These are phyloP conservation scores for Penaeus indicus DNA, from an alignment of 1,140 invertebrate species.

Conservation along the genomic window DNA sequence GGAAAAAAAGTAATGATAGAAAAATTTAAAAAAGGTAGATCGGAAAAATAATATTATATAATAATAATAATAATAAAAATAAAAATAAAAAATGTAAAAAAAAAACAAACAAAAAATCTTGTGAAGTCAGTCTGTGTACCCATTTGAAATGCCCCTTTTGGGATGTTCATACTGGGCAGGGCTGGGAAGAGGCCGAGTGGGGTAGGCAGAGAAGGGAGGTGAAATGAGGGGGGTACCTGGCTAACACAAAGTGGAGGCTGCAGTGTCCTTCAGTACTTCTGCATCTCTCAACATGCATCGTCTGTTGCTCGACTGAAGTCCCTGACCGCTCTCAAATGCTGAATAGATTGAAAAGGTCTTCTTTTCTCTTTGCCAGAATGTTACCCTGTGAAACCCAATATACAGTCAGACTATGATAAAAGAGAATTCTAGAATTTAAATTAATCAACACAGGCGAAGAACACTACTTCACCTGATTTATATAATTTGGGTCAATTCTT, in stretches of 20 bases:
- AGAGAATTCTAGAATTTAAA: no score
- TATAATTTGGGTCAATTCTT: no score
- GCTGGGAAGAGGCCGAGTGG: slow-evolving; percentile 41
- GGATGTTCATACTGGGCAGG: slow-evolving; percentile 43
- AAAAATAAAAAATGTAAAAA: slow-evolving; percentile 39
- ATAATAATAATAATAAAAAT: slow-evolving; percentile 36
- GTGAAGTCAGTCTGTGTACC: slow-evolving; percentile 27
- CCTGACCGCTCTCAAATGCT: background rate
- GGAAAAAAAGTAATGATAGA: slow-evolving; percentile 31
- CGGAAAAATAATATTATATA: slow-evolving; percentile 29
- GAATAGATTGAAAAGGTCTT: slow-evolving; percentile 7
- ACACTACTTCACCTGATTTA: no score
- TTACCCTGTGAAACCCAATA: slow-evolving; percentile 40
- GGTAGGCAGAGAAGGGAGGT: slow-evolving; percentile 38
- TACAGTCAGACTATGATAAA: background rate
- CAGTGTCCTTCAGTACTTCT: background rate
- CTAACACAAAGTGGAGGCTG: slow-evolving; percentile 49
- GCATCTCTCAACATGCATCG: no score
- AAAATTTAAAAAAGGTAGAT: slow-evolving; percentile 16
- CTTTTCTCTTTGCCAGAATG: background rate
- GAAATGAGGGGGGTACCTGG: slow-evolving; percentile 56
- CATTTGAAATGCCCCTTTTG: slow-evolving; percentile 44
- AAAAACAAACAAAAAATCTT: slow-evolving; percentile 38
- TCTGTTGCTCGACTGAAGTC: background rate
- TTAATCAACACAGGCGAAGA: no score